Evolutionary conservation across 1,140 invertebrate genomes (phyloP).

Genomic region (Stegodyphus dumicola): DNA sequence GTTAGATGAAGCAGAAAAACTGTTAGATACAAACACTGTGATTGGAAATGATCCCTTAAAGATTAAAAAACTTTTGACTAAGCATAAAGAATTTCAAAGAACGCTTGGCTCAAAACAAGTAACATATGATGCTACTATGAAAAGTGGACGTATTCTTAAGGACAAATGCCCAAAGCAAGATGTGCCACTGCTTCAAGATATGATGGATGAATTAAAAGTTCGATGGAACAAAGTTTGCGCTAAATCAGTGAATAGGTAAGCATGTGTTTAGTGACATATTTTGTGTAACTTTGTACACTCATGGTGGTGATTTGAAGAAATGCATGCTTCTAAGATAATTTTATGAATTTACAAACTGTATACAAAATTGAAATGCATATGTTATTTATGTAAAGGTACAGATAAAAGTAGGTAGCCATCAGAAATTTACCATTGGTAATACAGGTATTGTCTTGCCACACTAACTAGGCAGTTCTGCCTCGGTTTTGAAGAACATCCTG

Average conservation of each 20-base stretch:
- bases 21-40: conserved; percentile 69
- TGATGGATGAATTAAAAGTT: conserved; percentile 88
- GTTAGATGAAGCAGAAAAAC: conserved; percentile 87
- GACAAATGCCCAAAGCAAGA: conserved; percentile 93
- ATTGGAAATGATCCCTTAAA: conserved; percentile 88
- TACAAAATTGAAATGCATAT: no score
- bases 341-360: no score
- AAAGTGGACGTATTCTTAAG: conserved; percentile 88
- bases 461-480: no score
- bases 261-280: background rate
- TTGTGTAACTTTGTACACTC: background rate
- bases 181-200: conserved; percentile 83
- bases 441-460: no score
- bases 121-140: conserved; percentile 88
- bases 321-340: no score
- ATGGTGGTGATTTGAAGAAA: background rate
- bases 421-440: no score
- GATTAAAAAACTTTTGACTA: conserved; percentile 87
- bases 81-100: conserved; percentile 95
- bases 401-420: no score
- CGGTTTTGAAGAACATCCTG: no score
- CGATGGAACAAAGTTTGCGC: conserved; percentile 94
- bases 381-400: no score
- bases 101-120: conserved; percentile 91
- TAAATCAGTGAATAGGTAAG: conserved; percentile 85